Base-by-base conservation (phyloP, 2,797 vertebrate species). In the Microctenopoma lineatum region DNA sequence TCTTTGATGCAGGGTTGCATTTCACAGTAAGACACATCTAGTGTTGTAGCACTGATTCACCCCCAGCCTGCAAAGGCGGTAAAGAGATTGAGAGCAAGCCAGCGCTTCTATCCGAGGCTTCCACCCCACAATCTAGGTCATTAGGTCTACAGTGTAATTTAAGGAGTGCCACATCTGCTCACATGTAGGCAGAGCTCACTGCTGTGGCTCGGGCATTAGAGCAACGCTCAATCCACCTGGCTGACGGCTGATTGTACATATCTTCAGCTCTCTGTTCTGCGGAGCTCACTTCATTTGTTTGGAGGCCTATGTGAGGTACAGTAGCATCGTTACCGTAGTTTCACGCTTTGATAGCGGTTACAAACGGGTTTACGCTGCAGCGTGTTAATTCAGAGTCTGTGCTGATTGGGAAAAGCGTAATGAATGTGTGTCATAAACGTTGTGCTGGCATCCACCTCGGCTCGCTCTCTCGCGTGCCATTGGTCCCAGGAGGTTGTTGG, bases 71-170 rank as follows among this genome's bases (percentile, higher is more conserved):
- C 66, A 54, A 66, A 81, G 65, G 57, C 72, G 3, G 71, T 75
- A 75, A 82, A 70, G 82, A 80, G 81, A 84, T 85, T 72, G 87
- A 84, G 75, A 80, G 74, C 27, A 55, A 79, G 85, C 78, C 84
- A 71, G 58, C n/a, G 32, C 70, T 78, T 69, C 64, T 60, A 64
- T 57, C 11, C 58, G 39, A 59, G 59, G 67, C 77, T 80, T 77
- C 83, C 80, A 73, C 80, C 45, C 81, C 58, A 81, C 74, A 87
- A 92, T 92, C 83, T 92, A 84, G 92, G 91, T 93, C 92, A 93
- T 92, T 93, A 91, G 90, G 92, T 92, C 92, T 92, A 72, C 86
- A 80, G 84, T 86, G 89, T 90, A 87, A 90, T 90, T 88, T 89
- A 84, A 90, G 85, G 81, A 88, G 85, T 58, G 53, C 76, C 89